Evolutionary conservation across 2,113 vertebrate genomes (phyloP), one percentile per base, ranked within the genome.

Genomic region (Callipepla squamata): DNA sequence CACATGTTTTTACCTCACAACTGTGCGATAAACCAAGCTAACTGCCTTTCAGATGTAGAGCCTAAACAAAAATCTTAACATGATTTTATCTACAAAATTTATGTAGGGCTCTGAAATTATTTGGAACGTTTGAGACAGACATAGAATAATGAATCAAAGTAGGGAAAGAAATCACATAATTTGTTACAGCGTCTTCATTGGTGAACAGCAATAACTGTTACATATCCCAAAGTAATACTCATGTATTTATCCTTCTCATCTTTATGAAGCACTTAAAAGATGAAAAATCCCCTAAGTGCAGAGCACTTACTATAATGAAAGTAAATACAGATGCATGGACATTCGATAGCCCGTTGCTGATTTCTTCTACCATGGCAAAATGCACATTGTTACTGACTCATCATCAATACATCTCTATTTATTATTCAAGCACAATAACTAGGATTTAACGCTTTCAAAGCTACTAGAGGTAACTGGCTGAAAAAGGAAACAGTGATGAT

Each of bases 231-330:
- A 78, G 51, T 62, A 90, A 82, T 69, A 55, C 30, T 65, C 48
- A 7, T 42, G 30, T 44, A 66, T 59, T 89, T 81, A 85, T 78
- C 69, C 26, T 65, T 67, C 13, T 95, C 14, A 10, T 53, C 62
- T 57, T 95, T 80, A 80, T 55, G 59, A 94, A 89, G 38, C 48
- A 85, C 47, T 90, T 92, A 38, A 84, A 86, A 77, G 47, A 89
- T 3, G 11, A 89, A 91, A 89, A 67, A 85, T 44, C 51, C 51
- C 79, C 7, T 0, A 84, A 90, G 21, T 55, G 55, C 69, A 80
- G 6, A 59, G 72, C 32, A 80, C 42, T 92, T 90, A 50, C 53
- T 91, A 77, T 57, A 87, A 91, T 42, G 34, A 61, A 85, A 85
- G 65, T 50, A 92, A 92, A 81, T 9, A 91, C 16, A 92, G 19